phyloP scores from a whole-genome alignment of 2,888 invertebrate genomes.

The Myopa testacea region DNA sequence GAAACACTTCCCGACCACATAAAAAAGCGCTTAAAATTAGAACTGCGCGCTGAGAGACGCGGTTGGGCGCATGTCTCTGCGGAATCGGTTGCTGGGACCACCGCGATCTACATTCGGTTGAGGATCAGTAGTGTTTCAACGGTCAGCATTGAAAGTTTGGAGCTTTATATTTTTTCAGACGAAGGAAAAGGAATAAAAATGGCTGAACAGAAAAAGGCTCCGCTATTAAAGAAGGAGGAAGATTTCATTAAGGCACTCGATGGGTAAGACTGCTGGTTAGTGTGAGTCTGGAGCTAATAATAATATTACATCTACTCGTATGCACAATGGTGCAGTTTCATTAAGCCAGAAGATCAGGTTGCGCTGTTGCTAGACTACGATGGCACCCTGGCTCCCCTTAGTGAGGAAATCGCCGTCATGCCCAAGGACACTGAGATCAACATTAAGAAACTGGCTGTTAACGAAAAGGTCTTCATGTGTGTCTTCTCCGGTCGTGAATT shows the following conservation, averaged over 20 bases:
- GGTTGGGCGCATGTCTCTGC: constrained; percentile 4
- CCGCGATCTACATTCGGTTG: not conserved
- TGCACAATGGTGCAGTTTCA: constrained; percentile 55
- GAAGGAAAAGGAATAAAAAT: constrained; percentile 49
- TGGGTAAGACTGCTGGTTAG: constrained; percentile 56
- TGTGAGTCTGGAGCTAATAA: not conserved
- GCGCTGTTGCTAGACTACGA: constrained; percentile 81
- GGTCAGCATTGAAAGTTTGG: constrained; percentile 53
- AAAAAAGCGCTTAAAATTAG: constrained; percentile 40
- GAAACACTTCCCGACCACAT: not conserved
- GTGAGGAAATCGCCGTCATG: constrained; percentile 73
- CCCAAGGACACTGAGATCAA: constrained; percentile 81
- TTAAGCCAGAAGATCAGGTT: constrained; percentile 76
- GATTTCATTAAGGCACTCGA: constrained; percentile 66
- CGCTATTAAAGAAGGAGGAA: constrained; percentile 66
- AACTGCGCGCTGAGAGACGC: constrained; percentile 33
- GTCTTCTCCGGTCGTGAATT: constrained; percentile 80
- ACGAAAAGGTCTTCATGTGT: constrained; percentile 78
- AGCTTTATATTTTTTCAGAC: constrained; percentile 17
- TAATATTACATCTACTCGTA: not conserved
- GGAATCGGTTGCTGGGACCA: constrained; percentile 49
- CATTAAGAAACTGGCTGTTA: constrained; percentile 75
- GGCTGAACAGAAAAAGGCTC: constrained; percentile 68
- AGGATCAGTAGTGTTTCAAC: constrained; percentile 60
- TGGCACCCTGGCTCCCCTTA: constrained; percentile 81